Conservation (phyloP, 2,888 invertebrate species). For the Monoplex corrugatus region DNA sequence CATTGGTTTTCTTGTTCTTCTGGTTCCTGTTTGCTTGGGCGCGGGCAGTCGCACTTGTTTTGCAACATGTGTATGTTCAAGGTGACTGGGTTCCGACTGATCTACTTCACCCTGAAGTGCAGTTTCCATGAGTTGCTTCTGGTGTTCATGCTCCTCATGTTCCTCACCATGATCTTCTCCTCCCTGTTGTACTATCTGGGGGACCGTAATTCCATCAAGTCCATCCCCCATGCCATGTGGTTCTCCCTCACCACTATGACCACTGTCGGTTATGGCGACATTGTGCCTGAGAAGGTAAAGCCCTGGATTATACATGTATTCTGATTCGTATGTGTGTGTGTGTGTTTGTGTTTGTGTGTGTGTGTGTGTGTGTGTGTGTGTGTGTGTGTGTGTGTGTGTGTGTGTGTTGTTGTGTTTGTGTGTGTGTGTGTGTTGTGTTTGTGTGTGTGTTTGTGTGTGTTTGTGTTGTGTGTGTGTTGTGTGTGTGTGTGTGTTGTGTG, state of each 20-base stretch:
- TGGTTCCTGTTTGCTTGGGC: no score
- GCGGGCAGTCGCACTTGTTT: no score
- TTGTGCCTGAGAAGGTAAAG: slow-evolving; percentile 44
- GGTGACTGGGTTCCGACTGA: slow-evolving; percentile 67
- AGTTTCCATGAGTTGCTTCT: slow-evolving; percentile 70
- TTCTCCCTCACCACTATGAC: slow-evolving; percentile 55
- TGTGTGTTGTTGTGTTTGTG: neutral
- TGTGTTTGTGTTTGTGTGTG: neutral
- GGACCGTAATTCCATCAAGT: slow-evolving; percentile 34
- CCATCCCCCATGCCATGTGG: slow-evolving; percentile 51
- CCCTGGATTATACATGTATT: neutral
- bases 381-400: neutral
- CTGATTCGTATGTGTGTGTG: neutral
- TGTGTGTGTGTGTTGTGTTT: neutral
- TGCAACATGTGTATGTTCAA: neutral
- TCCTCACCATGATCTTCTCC: slow-evolving; percentile 37
- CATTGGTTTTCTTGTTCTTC: no score
- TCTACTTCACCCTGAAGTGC: slow-evolving; percentile 70
- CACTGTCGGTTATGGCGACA: slow-evolving; percentile 55
- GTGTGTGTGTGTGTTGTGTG: neutral
- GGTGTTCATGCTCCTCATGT: slow-evolving; percentile 59
- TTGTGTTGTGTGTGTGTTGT: no score
- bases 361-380: neutral
- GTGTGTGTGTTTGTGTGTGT: no score
- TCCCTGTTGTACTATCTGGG: slow-evolving; percentile 39